A percentile compares a stretch with the other conserved stretches of the same genome.
These are phyloP conservation scores for Calycopis cecrops DNA, from an alignment of 1,140 invertebrate species.

Conservation along the genomic window DNA sequence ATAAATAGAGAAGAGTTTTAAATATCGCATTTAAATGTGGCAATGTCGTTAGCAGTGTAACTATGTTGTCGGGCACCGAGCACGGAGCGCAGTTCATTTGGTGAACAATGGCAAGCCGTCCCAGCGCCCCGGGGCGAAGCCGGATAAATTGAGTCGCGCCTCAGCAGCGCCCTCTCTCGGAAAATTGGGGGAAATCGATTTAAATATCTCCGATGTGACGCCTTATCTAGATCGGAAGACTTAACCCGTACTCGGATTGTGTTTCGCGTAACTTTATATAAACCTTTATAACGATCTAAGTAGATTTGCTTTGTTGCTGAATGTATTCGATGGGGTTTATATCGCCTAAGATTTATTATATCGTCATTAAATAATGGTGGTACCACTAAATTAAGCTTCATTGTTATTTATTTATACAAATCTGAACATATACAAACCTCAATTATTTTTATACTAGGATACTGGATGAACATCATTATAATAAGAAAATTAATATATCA, in stretches of 20 bases:
- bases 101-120: constrained; percentile 58
- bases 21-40: constrained; percentile 38
- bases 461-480: too few species aligned
- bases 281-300: too few species aligned
- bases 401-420: too few species aligned
- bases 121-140: constrained; percentile 48
- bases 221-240: constrained; percentile 56
- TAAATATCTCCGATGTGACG: constrained; percentile 70
- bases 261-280: too few species aligned
- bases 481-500: too few species aligned
- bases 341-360: too few species aligned
- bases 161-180: constrained; percentile 55
- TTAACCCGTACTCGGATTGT: constrained; percentile 24
- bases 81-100: constrained; percentile 62
- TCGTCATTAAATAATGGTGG: too few species aligned
- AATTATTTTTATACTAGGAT: too few species aligned
- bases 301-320: too few species aligned
- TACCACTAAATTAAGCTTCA: too few species aligned
- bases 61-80: constrained; percentile 33
- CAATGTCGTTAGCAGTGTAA: constrained; percentile 58
- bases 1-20: background rate
- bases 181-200: constrained; percentile 73
- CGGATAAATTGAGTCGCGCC: constrained; percentile 64
- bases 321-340: too few species aligned
- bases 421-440: too few species aligned